phyloP scores from a whole-genome alignment of 2,113 vertebrate species.

The Percopsis transmontana region DNA sequence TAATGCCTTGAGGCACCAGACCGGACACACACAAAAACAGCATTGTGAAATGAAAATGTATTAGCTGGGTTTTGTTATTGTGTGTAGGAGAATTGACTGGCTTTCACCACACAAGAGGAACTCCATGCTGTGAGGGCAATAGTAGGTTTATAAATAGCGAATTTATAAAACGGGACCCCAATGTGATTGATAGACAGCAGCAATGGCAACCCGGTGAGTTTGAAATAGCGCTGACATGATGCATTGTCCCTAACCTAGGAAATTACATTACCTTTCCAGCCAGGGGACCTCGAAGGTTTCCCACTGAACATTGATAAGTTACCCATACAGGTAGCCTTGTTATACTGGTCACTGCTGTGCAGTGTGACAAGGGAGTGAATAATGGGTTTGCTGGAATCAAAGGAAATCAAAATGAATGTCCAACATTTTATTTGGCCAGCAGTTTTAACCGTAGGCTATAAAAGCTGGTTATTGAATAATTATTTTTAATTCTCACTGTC shows the following conservation, averaged over 20 bases:
- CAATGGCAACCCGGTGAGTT: constrained; percentile 43
- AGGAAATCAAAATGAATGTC: not conserved
- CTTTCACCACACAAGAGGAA: constrained; percentile 28
- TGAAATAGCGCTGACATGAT: constrained; percentile 41
- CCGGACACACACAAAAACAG: constrained; percentile 16
- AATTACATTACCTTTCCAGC: constrained; percentile 52
- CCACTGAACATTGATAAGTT: constrained; percentile 18
- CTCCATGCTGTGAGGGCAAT: constrained; percentile 35
- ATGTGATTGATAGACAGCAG: constrained; percentile 52
- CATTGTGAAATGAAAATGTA: constrained; percentile 24
- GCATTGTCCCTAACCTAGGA: constrained; percentile 26
- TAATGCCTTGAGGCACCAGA: constrained; percentile 17
- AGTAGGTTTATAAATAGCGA: constrained; percentile 37
- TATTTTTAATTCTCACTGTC: not conserved
- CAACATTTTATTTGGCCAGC: not conserved
- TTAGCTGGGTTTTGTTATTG: constrained; percentile 29
- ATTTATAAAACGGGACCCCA: constrained; percentile 42
- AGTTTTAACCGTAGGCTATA: not conserved
- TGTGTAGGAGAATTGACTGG: constrained; percentile 23
- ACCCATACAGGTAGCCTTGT: not conserved
- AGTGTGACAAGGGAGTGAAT: not conserved
- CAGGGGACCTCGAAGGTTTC: constrained; percentile 26
- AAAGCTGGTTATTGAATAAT: not conserved
- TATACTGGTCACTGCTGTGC: not conserved
- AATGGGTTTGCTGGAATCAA: not conserved